Conservation (phyloP, 2,888 invertebrate genomes). For the Hydriomena furcata region DNA sequence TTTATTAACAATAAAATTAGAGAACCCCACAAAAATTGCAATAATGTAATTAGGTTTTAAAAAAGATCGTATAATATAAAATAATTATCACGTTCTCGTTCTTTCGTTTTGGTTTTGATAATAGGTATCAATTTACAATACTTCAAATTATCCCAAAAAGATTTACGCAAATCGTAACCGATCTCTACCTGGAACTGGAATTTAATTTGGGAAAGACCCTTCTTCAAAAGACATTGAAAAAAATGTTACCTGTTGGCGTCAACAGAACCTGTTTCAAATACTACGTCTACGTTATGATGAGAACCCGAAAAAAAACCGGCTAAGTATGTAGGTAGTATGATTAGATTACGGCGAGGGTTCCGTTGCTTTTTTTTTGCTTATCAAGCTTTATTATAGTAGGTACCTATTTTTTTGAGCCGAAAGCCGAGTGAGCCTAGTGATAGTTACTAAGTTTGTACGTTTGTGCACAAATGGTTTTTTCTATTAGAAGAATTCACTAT, state of each 20-base stretch:
- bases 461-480: too few relatives aligned
- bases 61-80: too few relatives aligned
- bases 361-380: too few relatives aligned
- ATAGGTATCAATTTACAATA: slow-evolving; percentile 16
- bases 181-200: slow-evolving; percentile 42
- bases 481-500: too few relatives aligned
- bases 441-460: too few relatives aligned
- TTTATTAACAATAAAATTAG: too few relatives aligned
- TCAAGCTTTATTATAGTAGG: too few relatives aligned
- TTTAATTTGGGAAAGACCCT: slow-evolving; percentile 62
- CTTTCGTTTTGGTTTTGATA: neutral
- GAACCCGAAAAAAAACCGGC: slow-evolving; percentile 5
- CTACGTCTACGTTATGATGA: slow-evolving; percentile 63
- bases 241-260: slow-evolving; percentile 62
- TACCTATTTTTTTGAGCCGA: too few relatives aligned
- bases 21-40: too few relatives aligned
- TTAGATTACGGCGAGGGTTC: neutral
- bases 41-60: too few relatives aligned
- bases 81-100: neutral
- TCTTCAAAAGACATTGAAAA: slow-evolving; percentile 48
- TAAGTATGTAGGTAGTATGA: slow-evolving; percentile 9
- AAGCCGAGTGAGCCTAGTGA: too few relatives aligned
- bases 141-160: slow-evolving; percentile 20
- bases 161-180: slow-evolving; percentile 40
- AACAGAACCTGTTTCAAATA: slow-evolving; percentile 57